phyloP scores from a whole-genome alignment of 2,888 invertebrate genomes.

The Coenonympha glycerion region DNA sequence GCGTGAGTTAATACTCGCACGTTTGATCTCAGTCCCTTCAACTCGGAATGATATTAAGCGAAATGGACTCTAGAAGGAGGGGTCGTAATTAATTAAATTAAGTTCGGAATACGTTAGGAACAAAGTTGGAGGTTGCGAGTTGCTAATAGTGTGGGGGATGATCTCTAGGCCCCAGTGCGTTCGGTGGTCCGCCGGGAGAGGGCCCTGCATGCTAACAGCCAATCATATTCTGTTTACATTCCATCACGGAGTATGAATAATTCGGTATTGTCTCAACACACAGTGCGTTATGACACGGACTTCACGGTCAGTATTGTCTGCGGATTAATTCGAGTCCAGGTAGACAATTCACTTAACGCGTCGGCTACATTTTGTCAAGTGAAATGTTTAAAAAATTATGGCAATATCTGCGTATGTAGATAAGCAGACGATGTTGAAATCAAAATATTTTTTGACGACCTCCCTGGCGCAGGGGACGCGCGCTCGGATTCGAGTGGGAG shows the following conservation, averaged over 20 bases:
- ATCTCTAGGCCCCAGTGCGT: constrained; percentile 52
- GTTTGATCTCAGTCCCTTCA: constrained; percentile 57
- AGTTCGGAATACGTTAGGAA: constrained; percentile 68
- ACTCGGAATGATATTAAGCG: constrained; percentile 65
- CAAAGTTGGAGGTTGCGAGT: constrained; percentile 67
- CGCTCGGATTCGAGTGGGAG: too few species aligned
- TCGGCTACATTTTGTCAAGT: too few species aligned
- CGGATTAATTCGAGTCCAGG: constrained; percentile 66
- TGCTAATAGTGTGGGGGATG: constrained; percentile 67
- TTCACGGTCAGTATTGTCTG: constrained; percentile 68
- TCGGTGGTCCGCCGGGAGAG: constrained; percentile 40
- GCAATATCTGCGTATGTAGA: too few species aligned
- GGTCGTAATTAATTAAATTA: constrained; percentile 72
- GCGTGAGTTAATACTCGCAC: constrained; percentile 37
- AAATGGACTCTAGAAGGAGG: constrained; percentile 60
- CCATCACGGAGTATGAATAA: constrained; percentile 74
- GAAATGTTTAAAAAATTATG: too few species aligned
- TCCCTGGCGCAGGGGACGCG: too few species aligned
- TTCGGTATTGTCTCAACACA: constrained; percentile 73
- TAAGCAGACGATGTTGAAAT: too few species aligned
- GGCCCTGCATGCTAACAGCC: constrained; percentile 67
- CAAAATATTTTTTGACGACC: too few species aligned
- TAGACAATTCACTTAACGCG: too few species aligned
- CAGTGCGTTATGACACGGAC: constrained; percentile 58
- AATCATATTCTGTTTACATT: constrained; percentile 77